phyloP scores from a whole-genome alignment of 2,888 invertebrate species.

The Polymixis flavicincta region DNA sequence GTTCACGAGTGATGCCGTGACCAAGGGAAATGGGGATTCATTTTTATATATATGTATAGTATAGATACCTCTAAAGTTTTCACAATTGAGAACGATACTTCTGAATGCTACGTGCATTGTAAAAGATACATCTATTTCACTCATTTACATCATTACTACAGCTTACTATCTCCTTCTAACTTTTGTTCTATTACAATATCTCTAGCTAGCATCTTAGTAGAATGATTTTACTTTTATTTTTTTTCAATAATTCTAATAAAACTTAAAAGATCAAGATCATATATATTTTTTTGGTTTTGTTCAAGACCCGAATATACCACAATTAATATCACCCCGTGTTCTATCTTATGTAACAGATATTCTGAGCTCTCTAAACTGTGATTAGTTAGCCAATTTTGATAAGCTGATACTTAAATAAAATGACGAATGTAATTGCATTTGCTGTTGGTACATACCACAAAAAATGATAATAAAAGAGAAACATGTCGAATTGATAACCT shows the following conservation, averaged over 20 bases:
- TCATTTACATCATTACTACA: slow-evolving; percentile 3
- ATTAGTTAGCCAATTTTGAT: background rate
- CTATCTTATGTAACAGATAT: background rate
- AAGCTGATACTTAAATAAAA: background rate
- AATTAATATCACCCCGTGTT: background rate
- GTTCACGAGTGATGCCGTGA: too few relatives aligned
- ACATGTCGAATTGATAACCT: too few relatives aligned
- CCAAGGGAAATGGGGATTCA: too few relatives aligned
- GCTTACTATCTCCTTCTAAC: slow-evolving; percentile 42
- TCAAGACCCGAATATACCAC: background rate
- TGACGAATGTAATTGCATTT: background rate
- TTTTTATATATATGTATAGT: too few relatives aligned
- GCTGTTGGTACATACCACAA: background rate
- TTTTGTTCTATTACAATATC: background rate
- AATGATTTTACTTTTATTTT: background rate
- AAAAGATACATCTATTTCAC: slow-evolving; percentile 23
- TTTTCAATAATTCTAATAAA: too few relatives aligned
- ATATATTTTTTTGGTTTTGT: too few relatives aligned
- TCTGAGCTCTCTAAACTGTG: background rate
- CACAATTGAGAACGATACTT: background rate
- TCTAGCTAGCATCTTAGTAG: background rate
- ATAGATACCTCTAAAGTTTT: background rate
- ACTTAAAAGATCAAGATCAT: too few relatives aligned
- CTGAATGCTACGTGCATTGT: background rate
- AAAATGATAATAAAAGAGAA: too few relatives aligned